phyloP scores from a whole-genome alignment of 2,113 vertebrate genomes.

The Vimba vimba region DNA sequence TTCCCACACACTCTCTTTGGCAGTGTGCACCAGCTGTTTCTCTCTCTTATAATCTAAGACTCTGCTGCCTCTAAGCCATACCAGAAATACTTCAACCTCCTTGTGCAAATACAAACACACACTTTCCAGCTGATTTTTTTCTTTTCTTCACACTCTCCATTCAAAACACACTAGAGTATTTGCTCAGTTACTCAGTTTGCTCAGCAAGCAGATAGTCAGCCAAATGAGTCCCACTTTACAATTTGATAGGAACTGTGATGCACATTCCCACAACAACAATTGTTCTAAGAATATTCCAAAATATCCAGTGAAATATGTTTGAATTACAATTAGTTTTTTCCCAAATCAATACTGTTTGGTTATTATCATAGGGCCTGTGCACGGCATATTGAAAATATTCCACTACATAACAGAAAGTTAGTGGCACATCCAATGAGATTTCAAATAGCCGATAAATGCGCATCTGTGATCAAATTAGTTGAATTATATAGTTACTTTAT shows the following conservation, averaged over 20 bases:
- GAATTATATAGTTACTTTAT: no score
- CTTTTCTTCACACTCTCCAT: constrained; percentile 3
- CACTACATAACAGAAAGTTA: no score
- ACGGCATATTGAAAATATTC: no score
- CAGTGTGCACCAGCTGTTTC: neutral
- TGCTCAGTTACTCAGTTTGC: neutral
- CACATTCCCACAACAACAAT: neutral
- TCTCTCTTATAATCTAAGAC: neutral
- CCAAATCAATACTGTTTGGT: no score
- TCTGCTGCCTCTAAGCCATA: neutral
- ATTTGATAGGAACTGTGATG: neutral
- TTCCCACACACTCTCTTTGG: neutral
- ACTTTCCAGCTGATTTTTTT: constrained; percentile 5
- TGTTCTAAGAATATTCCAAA: neutral
- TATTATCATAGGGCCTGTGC: no score
- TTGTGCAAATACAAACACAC: constrained; percentile 26
- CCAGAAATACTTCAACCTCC: neutral
- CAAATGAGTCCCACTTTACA: neutral
- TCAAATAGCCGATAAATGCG: no score
- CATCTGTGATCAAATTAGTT: no score
- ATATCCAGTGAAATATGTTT: neutral
- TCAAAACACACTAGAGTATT: constrained; percentile 5
- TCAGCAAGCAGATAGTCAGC: constrained; percentile 2
- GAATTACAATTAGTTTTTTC: no score
- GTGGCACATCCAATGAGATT: no score